phyloP scores from a whole-genome alignment of 2,113 vertebrate species.

The Salvator merianae region DNA sequence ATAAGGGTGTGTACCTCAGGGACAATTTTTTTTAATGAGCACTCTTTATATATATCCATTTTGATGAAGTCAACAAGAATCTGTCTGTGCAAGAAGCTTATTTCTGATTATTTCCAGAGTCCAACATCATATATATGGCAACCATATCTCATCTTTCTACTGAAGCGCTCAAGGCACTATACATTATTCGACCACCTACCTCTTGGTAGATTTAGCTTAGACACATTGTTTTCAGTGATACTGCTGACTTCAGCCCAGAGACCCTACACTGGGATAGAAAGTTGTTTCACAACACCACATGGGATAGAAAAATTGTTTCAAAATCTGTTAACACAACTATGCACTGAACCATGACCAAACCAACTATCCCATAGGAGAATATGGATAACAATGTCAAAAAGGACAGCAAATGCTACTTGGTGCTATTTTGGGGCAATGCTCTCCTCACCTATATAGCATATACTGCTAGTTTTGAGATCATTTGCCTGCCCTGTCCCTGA shows the following conservation, averaged over 20 bases:
- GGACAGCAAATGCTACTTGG: background rate
- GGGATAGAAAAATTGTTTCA: background rate
- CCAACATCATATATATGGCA: background rate
- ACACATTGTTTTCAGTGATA: too few relatives aligned
- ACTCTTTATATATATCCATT: conserved; percentile 42
- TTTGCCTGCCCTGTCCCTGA: too few relatives aligned
- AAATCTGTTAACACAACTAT: background rate
- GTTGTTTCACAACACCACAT: too few relatives aligned
- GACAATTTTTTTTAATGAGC: conserved; percentile 52
- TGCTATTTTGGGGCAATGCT: background rate
- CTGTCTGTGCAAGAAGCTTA: conserved; percentile 14
- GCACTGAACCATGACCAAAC: background rate
- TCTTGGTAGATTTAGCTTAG: too few relatives aligned
- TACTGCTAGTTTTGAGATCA: too few relatives aligned
- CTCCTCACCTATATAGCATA: background rate
- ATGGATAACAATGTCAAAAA: background rate
- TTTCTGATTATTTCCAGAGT: background rate
- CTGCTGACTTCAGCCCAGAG: too few relatives aligned
- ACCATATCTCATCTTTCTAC: too few relatives aligned
- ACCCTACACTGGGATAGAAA: too few relatives aligned
- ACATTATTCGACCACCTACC: too few relatives aligned
- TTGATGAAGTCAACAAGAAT: conserved; percentile 52
- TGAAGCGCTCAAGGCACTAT: too few relatives aligned
- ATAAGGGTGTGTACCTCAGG: conserved; percentile 58
- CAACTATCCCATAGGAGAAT: background rate